A percentile compares a stretch with the other conserved stretches of the same genome.
These are phyloP conservation scores for Chrysodeixis includens DNA, from an alignment of 2,888 invertebrate genomes.

Conservation along the genomic window DNA sequence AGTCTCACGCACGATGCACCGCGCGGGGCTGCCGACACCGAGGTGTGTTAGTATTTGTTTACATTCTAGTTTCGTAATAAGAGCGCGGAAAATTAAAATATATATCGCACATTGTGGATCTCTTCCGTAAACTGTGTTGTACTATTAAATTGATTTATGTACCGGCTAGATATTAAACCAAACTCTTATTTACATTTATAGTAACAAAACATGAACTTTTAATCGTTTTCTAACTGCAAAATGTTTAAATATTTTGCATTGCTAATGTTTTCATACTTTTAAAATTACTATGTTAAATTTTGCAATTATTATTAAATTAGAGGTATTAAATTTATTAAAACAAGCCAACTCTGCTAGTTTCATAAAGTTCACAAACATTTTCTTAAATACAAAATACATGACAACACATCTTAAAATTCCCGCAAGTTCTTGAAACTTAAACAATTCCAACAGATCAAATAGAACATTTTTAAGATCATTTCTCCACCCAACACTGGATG, in stretches of 20 bases:
- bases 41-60: conserved; percentile 60
- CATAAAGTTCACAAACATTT: not conserved
- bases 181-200: not conserved
- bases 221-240: not conserved
- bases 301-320: not conserved
- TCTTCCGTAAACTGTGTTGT: conserved; percentile 13
- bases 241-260: not conserved
- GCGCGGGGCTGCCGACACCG: conserved; percentile 51
- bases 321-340: conserved; percentile 10
- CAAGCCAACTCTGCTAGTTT: conserved; percentile 20
- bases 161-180: not conserved
- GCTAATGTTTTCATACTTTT: too few relatives aligned
- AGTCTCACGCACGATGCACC: conserved; percentile 49
- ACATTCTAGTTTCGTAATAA: conserved; percentile 55
- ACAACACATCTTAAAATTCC: not conserved
- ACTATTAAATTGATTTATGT: conserved; percentile 9
- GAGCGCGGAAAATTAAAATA: conserved; percentile 29
- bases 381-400: not conserved
- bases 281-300: too few relatives aligned
- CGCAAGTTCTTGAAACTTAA: not conserved
- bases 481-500: conserved; percentile 42
- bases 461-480: conserved; percentile 40
- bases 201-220: not conserved
- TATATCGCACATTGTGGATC: conserved; percentile 10
- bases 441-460: conserved; percentile 3